Conservation (phyloP, 2,113 vertebrate genomes). For the Brachypteracias leptosomus region DNA sequence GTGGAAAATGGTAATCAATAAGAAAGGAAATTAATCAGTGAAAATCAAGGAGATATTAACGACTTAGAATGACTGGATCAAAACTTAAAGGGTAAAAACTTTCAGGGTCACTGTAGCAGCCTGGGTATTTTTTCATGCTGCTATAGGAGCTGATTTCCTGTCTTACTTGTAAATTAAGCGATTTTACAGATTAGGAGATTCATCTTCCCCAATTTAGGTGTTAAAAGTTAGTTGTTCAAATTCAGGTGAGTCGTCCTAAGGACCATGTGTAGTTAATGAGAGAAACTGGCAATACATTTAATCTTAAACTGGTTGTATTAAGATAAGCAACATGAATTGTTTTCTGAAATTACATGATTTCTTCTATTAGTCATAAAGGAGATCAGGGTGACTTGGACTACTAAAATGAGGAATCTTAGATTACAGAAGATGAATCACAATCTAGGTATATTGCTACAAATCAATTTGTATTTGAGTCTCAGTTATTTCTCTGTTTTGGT, state of each 20-base stretch:
- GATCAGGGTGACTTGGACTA: not conserved
- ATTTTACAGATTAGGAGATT: not conserved
- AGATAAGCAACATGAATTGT: not conserved
- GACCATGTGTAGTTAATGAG: not conserved
- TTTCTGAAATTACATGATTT: not conserved
- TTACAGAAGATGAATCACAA: not conserved
- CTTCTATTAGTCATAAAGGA: not conserved
- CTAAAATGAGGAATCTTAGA: not conserved
- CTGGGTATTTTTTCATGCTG: not conserved
- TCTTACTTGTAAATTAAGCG: not conserved
- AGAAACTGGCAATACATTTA: not conserved
- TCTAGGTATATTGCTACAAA: not conserved
- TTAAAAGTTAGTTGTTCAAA: conserved; percentile 13
- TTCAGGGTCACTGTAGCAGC: not conserved
- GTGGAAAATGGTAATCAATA: not conserved
- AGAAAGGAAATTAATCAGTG: not conserved
- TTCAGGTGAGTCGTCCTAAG: not conserved
- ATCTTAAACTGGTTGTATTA: not conserved
- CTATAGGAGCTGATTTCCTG: not conserved
- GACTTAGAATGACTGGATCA: not conserved
- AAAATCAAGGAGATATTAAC: not conserved
- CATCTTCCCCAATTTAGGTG: not conserved
- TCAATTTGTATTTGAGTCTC: not conserved
- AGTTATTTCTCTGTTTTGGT: not conserved
- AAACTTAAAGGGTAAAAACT: not conserved